Evolutionary conservation across 2,888 invertebrate genomes (phyloP).

Genomic region (Podotricha telesiphe): DNA sequence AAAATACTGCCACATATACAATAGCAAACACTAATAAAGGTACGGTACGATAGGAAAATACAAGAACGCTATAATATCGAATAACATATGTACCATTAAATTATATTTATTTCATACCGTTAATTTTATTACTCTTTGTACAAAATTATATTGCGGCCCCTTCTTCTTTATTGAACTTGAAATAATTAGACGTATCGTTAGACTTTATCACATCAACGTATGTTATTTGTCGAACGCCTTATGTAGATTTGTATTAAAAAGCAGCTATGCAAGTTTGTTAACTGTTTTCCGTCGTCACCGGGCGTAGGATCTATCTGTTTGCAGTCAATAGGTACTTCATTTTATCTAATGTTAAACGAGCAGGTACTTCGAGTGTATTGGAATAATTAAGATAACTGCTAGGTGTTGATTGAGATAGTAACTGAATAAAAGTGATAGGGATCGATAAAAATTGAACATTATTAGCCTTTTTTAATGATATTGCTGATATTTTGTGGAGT

Average conservation of each 20-base stretch:
- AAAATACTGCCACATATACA: no score
- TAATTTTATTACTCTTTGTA: slow-evolving; percentile 4
- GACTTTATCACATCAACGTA: slow-evolving; percentile 3
- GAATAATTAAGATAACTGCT: slow-evolving; percentile 37
- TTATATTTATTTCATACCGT: not conserved
- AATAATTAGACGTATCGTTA: slow-evolving; percentile 25
- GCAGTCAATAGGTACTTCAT: slow-evolving; percentile 38
- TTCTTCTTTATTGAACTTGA: slow-evolving; percentile 1
- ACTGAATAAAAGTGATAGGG: slow-evolving; percentile 8
- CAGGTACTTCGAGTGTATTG: slow-evolving; percentile 38
- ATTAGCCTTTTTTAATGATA: not conserved
- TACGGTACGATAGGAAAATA: no score
- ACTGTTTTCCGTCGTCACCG: slow-evolving; percentile 17
- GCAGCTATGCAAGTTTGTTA: slow-evolving; percentile 26
- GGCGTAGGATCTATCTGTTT: slow-evolving; percentile 28
- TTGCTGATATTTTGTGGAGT: not conserved
- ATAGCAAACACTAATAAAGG: no score
- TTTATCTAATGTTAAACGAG: slow-evolving; percentile 38
- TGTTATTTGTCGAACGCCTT: slow-evolving; percentile 22
- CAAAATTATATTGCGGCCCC: not conserved
- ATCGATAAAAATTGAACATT: not conserved
- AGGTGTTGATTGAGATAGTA: slow-evolving; percentile 33
- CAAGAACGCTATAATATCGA: not conserved
- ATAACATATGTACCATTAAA: not conserved
- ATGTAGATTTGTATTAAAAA: slow-evolving; percentile 24